Percentiles rank a stretch among this genome's conserved stretches.
phyloP scores from a whole-genome alignment of 1,140 invertebrate species.

The Holotrichia oblita region DNA sequence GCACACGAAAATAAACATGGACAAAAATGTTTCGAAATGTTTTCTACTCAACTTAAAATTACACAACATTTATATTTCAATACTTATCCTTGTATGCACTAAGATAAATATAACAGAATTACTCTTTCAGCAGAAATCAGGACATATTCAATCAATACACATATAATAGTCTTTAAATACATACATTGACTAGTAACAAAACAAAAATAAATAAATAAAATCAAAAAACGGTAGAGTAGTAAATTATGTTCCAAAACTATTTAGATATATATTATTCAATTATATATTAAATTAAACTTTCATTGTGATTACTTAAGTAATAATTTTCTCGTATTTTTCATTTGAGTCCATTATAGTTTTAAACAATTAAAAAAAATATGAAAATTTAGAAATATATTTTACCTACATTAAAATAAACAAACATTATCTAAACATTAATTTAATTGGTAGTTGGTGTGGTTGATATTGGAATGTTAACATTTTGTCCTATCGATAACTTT shows the following conservation, averaged over 20 bases:
- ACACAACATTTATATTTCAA: not conserved
- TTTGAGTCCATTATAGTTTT: too few species aligned
- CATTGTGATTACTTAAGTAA: not conserved
- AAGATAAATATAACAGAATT: not conserved
- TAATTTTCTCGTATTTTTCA: not conserved
- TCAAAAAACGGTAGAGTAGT: not conserved
- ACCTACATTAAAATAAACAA: too few species aligned
- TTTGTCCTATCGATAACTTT: conserved; percentile 1
- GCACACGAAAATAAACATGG: not conserved
- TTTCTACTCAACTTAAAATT: not conserved
- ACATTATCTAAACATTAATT: too few species aligned
- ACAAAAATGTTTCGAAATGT: conserved; percentile 5
- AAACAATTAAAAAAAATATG: too few species aligned
- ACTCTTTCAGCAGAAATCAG: not conserved
- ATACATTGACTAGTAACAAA: not conserved
- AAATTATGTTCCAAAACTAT: not conserved
- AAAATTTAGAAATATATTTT: too few species aligned
- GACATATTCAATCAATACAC: not conserved
- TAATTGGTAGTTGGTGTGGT: not conserved
- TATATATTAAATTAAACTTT: not conserved
- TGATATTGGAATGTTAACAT: conserved; percentile 30
- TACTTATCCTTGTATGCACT: not conserved
- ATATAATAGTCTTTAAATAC: not conserved
- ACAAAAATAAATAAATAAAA: not conserved
- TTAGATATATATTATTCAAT: not conserved